Percentiles rank a stretch among this genome's conserved stretches.
These are phyloP conservation scores for Habropoda laboriosa DNA, from an alignment of 1,140 invertebrate genomes.

Conservation along the genomic window DNA sequence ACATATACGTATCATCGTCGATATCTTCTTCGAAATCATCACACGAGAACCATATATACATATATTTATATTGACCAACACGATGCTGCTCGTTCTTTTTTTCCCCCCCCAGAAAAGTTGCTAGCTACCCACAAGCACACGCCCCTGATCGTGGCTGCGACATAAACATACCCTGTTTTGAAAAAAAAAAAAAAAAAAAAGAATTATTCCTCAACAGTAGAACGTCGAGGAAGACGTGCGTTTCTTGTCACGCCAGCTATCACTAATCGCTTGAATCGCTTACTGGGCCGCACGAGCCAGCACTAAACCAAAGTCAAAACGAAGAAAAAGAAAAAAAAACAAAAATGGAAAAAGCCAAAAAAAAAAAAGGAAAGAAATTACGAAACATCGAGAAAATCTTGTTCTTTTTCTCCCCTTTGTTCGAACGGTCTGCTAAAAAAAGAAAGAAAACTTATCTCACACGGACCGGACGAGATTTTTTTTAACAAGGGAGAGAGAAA, in stretches of 20 bases:
- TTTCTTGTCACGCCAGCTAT: slow-evolving; percentile 42
- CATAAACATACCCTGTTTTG: slow-evolving; percentile 47
- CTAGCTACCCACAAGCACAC: too few relatives aligned
- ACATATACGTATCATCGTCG: neutral
- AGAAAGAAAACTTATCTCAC: too few relatives aligned
- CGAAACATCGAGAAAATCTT: slow-evolving; percentile 31
- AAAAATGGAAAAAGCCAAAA: neutral
- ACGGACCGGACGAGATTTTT: neutral
- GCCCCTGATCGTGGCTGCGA: slow-evolving; percentile 30
- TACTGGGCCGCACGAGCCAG: slow-evolving; percentile 44
- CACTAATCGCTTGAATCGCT: slow-evolving; percentile 58
- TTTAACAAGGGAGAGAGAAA: neutral
- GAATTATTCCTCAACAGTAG: slow-evolving; percentile 43
- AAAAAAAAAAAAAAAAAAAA: too few relatives aligned
- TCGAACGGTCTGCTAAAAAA: slow-evolving; percentile 1
- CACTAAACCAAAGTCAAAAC: slow-evolving; percentile 29
- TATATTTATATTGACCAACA: neutral
- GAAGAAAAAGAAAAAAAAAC: slow-evolving; percentile 1
- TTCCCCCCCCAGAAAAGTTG: too few relatives aligned
- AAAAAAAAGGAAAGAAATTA: neutral
- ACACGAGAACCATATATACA: neutral
- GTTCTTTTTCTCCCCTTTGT: slow-evolving; percentile 19
- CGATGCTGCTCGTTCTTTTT: neutral
- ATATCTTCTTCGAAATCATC: neutral
- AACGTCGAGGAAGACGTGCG: slow-evolving; percentile 46